phyloP scores from a whole-genome alignment of 2,888 invertebrate species.

The Acrocyrtus sp. region DNA sequence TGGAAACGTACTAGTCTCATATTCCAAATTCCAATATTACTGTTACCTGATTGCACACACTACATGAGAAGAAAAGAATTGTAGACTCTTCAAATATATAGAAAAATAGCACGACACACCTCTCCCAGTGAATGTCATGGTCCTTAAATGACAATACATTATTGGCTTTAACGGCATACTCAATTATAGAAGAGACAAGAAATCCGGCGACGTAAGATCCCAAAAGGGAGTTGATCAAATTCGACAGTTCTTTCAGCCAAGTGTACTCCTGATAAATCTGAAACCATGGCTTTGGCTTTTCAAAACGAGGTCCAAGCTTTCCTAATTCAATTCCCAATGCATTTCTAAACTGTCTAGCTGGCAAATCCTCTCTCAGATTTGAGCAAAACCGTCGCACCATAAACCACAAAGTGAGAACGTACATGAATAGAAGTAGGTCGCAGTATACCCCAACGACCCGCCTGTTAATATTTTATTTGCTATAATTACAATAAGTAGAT shows the following conservation, averaged over 20 bases:
- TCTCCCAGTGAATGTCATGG: neutral
- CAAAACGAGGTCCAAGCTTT: neutral
- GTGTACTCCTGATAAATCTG: neutral
- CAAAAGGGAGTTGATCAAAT: neutral
- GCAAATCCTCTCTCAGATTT: neutral
- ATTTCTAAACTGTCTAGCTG: neutral
- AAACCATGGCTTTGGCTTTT: neutral
- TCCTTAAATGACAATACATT: neutral
- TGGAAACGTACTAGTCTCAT: too few species aligned
- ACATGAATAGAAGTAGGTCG: neutral
- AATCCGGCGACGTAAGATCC: neutral
- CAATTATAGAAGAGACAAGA: neutral
- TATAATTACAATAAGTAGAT: neutral
- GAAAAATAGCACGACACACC: neutral
- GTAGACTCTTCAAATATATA: neutral
- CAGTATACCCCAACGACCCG: neutral
- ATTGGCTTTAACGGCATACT: conserved; percentile 12
- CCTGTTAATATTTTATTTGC: too few species aligned
- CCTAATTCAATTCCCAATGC: neutral
- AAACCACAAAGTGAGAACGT: neutral
- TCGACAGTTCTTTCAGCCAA: neutral
- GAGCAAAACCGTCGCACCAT: too few species aligned
- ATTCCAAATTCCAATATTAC: too few species aligned
- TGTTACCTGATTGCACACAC: too few species aligned
- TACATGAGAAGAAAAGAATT: neutral